These are phyloP conservation scores for Hippopotamus amphibius DNA, from an alignment of 2,113 vertebrate genomes.

Conservation along the genomic window DNA sequence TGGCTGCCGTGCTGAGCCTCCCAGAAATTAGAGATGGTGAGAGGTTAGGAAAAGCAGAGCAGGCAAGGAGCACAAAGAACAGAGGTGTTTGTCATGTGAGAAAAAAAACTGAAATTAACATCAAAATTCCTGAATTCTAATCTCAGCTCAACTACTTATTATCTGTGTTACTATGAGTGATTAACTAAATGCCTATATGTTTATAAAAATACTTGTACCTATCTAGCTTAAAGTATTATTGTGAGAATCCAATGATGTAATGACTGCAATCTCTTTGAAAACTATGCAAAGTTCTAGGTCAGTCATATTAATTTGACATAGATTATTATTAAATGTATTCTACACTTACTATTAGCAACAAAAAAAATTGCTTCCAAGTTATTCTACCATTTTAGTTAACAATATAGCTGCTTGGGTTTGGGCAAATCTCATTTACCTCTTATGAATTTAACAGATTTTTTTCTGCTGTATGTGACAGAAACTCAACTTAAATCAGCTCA, in stretches of 20 bases:
- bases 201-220: neutral
- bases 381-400: neutral
- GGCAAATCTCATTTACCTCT: neutral
- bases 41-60: neutral
- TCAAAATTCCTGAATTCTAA: neutral
- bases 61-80: neutral
- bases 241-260: neutral
- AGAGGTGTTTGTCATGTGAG: neutral
- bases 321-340: neutral
- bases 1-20: neutral
- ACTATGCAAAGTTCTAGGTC: neutral
- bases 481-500: neutral
- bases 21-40: neutral
- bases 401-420: neutral
- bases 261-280: neutral
- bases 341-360: neutral
- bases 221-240: neutral
- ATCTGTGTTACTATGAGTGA: neutral
- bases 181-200: neutral
- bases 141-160: neutral
- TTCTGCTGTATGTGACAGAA: neutral
- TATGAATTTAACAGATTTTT: neutral
- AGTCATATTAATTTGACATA: neutral
- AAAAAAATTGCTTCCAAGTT: neutral
- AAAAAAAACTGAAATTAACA: neutral